These are phyloP conservation scores for Phrynosoma platyrhinos DNA, from an alignment of 2,113 vertebrate genomes.

Conservation along the genomic window DNA sequence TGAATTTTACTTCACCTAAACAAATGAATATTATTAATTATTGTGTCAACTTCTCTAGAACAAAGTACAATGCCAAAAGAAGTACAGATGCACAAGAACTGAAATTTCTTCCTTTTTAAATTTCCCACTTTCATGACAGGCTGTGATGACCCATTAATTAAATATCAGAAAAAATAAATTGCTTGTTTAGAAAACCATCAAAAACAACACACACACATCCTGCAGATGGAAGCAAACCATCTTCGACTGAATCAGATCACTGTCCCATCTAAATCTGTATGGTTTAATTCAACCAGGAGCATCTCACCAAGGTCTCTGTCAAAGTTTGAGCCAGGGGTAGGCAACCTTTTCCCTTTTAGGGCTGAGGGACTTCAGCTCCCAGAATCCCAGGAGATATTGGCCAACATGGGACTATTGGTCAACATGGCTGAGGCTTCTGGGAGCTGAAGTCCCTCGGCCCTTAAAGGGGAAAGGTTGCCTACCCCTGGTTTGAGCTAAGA, in stretches of 20 bases:
- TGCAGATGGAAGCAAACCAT: background rate
- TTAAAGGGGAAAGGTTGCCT: too few species aligned
- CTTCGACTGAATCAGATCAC: background rate
- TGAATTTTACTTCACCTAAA: constrained; percentile 62
- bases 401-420: too few species aligned
- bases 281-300: too few species aligned
- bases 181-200: constrained; percentile 52
- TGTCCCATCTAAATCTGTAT: background rate
- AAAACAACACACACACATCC: background rate
- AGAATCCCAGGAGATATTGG: too few species aligned
- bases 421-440: too few species aligned
- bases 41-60: constrained; percentile 57
- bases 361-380: too few species aligned
- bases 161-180: constrained; percentile 13
- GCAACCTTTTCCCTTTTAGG: too few species aligned
- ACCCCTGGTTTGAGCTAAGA: too few species aligned
- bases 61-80: constrained; percentile 46
- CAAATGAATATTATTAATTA: constrained; percentile 72
- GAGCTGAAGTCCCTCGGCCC: too few species aligned
- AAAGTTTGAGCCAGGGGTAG: too few species aligned
- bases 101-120: constrained; percentile 31
- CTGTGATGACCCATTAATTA: constrained; percentile 13
- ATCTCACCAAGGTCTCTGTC: too few species aligned
- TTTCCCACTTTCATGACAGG: constrained; percentile 47
- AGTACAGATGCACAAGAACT: background rate